Evolutionary conservation across 2,888 invertebrate genomes (phyloP).

Genomic region (Agrotis segetum): DNA sequence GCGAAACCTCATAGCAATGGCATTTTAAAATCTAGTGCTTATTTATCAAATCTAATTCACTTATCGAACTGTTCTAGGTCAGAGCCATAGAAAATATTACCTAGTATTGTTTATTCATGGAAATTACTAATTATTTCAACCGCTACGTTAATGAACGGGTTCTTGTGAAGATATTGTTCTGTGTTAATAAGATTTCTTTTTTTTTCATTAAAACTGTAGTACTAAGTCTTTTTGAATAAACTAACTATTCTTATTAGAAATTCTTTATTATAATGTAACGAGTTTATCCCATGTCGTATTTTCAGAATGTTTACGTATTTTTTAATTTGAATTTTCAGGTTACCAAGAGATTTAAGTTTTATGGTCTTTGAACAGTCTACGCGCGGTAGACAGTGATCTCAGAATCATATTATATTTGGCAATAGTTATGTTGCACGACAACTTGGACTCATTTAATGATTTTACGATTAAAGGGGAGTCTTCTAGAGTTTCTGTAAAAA

Average conservation of each 20-base stretch:
- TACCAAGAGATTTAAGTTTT: no score
- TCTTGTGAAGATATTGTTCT: constrained; percentile 2
- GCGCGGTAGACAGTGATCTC: no score
- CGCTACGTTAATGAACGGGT: neutral
- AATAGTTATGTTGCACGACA: no score
- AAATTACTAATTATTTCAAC: neutral
- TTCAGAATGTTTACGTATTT: neutral
- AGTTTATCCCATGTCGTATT: neutral
- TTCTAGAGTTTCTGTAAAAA: no score
- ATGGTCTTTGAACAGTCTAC: no score
- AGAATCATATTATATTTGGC: no score
- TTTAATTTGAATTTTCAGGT: neutral
- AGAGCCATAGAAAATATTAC: constrained; percentile 26
- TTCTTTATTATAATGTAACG: neutral
- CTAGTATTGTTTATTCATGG: neutral
- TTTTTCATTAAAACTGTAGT: neutral
- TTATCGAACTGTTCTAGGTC: constrained; percentile 36
- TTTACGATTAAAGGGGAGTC: no score
- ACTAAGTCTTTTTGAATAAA: neutral
- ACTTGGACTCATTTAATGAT: no score
- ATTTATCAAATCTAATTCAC: constrained; percentile 21
- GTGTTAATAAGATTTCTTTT: neutral
- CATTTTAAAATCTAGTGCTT: constrained; percentile 15
- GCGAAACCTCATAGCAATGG: constrained; percentile 13
- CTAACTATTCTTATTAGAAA: neutral